A percentile compares a stretch with the other conserved stretches of the same genome.
Conservation (phyloP, 2,888 invertebrate species). For the Hermaeophaga mercurialis region DNA sequence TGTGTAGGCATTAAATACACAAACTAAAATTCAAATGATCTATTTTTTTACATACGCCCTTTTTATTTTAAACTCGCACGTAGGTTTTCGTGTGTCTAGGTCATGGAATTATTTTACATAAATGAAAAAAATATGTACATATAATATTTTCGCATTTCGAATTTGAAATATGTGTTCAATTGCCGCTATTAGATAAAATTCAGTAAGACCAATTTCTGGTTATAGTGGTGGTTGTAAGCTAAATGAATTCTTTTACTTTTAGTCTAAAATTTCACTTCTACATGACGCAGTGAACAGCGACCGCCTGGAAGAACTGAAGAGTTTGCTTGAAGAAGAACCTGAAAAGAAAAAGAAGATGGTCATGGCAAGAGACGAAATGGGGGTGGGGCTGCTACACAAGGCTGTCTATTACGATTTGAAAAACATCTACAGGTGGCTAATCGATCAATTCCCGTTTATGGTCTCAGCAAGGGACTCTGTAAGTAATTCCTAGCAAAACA, state of each 20-base stretch:
- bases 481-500: no score
- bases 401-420: constrained; percentile 77
- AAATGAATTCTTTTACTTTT: no score
- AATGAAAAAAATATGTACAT: no score
- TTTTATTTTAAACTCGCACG: neutral
- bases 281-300: constrained; percentile 79
- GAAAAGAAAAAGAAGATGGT: constrained; percentile 61
- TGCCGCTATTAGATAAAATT: no score
- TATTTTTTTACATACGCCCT: neutral
- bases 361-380: constrained; percentile 70
- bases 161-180: no score
- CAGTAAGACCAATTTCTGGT: no score
- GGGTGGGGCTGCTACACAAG: constrained; percentile 78
- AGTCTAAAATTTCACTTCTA: constrained; percentile 75
- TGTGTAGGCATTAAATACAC: neutral
- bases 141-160: no score
- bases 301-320: constrained; percentile 70
- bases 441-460: constrained; percentile 69
- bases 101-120: no score
- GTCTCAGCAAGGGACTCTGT: constrained; percentile 74
- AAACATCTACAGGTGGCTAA: constrained; percentile 74
- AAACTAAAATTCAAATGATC: neutral
- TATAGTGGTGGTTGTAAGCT: no score
- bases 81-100: neutral
- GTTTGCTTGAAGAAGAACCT: constrained; percentile 58